A percentile compares a stretch with the other conserved stretches of the same genome.
Evolutionary conservation across 2,888 invertebrate species (phyloP).

Genomic region (Orchestes rusci): DNA sequence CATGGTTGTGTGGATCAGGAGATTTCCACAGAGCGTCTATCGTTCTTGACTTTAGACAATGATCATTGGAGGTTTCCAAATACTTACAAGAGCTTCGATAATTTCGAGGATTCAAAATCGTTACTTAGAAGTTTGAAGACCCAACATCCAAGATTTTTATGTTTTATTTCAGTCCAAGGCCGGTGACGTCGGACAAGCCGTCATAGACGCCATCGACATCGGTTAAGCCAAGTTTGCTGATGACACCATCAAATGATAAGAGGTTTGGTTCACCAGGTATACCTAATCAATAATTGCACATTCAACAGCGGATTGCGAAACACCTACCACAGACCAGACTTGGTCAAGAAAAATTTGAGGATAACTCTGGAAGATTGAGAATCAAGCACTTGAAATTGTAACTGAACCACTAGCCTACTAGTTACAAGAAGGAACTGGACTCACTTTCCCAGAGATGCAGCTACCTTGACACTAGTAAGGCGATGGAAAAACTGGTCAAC

Average conservation of each 20-base stretch:
- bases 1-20: too few relatives aligned
- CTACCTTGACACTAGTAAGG: constrained; percentile 62
- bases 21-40: too few relatives aligned
- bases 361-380: constrained; percentile 47
- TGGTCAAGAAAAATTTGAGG: constrained; percentile 38
- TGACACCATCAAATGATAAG: constrained; percentile 54
- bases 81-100: too few relatives aligned
- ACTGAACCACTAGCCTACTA: constrained; percentile 49
- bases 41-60: too few relatives aligned
- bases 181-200: constrained; percentile 60
- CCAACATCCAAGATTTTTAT: too few relatives aligned
- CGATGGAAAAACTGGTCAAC: constrained; percentile 58
- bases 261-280: constrained; percentile 52
- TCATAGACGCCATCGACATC: constrained; percentile 68
- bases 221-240: constrained; percentile 48
- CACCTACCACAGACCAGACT: constrained; percentile 71
- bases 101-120: too few relatives aligned
- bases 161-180: constrained; percentile 19
- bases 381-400: constrained; percentile 51
- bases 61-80: too few relatives aligned
- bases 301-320: constrained; percentile 81
- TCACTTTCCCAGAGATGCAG: constrained; percentile 39
- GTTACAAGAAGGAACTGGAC: constrained; percentile 34
- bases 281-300: too few relatives aligned
- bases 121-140: too few relatives aligned